phyloP scores from a whole-genome alignment of 2,797 vertebrate species.

The Eurystomus glaucurus region DNA sequence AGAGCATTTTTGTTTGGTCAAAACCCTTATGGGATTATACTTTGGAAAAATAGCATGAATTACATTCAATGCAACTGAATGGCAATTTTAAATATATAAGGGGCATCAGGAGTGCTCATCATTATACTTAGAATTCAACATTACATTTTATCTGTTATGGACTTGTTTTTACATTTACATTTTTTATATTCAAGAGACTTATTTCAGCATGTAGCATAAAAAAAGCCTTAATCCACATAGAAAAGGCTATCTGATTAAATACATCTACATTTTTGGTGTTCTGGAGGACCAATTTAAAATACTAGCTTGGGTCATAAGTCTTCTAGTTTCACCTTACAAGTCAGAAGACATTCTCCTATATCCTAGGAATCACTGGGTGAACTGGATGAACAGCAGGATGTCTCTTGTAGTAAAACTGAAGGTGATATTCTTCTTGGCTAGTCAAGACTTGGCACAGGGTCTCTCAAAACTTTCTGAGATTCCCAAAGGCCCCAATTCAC shows the following conservation, averaged over 20 bases:
- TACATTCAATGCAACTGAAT: slow-evolving; percentile 82
- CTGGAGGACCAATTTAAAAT: neutral
- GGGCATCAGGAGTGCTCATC: slow-evolving; percentile 79
- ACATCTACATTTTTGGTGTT: neutral
- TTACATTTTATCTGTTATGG: slow-evolving; percentile 73
- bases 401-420: neutral
- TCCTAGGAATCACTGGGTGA: neutral
- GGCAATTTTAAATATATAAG: slow-evolving; percentile 85
- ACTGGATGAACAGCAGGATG: neutral
- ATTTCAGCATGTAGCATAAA: slow-evolving; percentile 38
- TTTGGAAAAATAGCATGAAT: slow-evolving; percentile 82
- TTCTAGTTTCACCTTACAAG: neutral
- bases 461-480: neutral
- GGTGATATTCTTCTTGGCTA: neutral
- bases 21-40: slow-evolving; percentile 83
- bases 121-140: slow-evolving; percentile 80
- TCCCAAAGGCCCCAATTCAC: neutral
- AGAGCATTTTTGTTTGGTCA: slow-evolving; percentile 87
- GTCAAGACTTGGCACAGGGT: neutral
- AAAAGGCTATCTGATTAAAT: neutral
- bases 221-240: neutral
- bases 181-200: slow-evolving; percentile 71
- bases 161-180: slow-evolving; percentile 71
- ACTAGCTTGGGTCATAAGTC: neutral
- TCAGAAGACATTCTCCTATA: neutral